These are phyloP conservation scores for Napeogenes inachia DNA, from an alignment of 2,888 invertebrate genomes.

Conservation along the genomic window DNA sequence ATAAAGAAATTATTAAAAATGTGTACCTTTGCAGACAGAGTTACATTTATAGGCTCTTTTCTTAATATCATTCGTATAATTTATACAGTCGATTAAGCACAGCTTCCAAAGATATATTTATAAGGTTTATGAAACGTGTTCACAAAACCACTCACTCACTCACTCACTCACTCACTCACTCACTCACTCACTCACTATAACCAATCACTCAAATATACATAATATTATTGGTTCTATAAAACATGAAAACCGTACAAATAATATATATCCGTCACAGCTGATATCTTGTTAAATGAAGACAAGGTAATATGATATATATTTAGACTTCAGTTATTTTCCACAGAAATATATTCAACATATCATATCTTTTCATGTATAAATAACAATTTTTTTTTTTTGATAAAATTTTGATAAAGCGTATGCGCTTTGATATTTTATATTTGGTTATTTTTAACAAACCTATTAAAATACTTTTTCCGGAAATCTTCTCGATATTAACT, in stretches of 20 bases:
- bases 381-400: too few relatives aligned
- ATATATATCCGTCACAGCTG: not conserved
- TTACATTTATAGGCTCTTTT: not conserved
- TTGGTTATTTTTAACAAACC: too few relatives aligned
- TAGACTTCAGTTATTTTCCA: too few relatives aligned
- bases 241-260: constrained; percentile 1
- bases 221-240: not conserved
- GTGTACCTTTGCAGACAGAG: not conserved
- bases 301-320: not conserved
- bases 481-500: too few relatives aligned
- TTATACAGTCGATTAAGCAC: constrained; percentile 5
- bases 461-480: too few relatives aligned
- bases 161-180: not conserved
- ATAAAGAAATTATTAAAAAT: not conserved
- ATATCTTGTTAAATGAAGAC: constrained; percentile 2
- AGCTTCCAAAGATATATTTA: constrained; percentile 1
- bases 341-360: too few relatives aligned
- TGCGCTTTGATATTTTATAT: too few relatives aligned
- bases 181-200: not conserved
- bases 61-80: not conserved
- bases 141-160: not conserved
- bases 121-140: not conserved
- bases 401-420: too few relatives aligned
- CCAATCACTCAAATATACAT: not conserved
- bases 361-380: too few relatives aligned